A percentile compares a stretch with the other conserved stretches of the same genome.
These are phyloP conservation scores for Panthera leo DNA, from an alignment of 2,113 vertebrate genomes.

Conservation along the genomic window DNA sequence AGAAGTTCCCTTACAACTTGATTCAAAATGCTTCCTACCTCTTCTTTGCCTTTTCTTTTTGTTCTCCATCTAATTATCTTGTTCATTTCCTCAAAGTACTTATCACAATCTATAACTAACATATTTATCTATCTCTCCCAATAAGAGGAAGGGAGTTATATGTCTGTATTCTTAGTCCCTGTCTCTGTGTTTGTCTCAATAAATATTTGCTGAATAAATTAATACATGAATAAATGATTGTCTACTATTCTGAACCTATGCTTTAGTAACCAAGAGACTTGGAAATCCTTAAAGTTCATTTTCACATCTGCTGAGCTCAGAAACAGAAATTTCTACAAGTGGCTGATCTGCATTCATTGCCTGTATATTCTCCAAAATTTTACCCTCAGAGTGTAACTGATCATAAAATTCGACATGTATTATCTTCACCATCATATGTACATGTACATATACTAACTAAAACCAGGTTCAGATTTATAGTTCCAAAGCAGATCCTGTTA, in stretches of 20 bases:
- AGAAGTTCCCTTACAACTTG: not conserved
- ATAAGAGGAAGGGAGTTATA: not conserved
- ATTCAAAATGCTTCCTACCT: not conserved
- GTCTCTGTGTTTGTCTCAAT: not conserved
- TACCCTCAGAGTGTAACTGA: not conserved
- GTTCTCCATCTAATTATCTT: not conserved
- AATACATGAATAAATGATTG: not conserved
- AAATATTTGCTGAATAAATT: conserved; percentile 1
- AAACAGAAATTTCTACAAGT: not conserved
- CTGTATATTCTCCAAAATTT: not conserved
- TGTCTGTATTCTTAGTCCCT: not conserved
- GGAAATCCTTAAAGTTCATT: not conserved
- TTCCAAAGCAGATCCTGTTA: not conserved
- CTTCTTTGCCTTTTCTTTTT: not conserved
- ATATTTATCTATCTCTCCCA: not conserved
- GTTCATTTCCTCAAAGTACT: not conserved
- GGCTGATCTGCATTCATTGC: not conserved
- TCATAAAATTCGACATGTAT: not conserved
- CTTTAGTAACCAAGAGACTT: not conserved
- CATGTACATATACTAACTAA: not conserved
- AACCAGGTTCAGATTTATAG: not conserved
- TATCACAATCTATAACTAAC: not conserved
- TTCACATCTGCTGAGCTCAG: not conserved
- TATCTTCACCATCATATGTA: not conserved
- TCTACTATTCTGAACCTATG: not conserved